Percentiles rank a stretch among this genome's conserved stretches.
Conservation (phyloP, 2,888 invertebrate species). For the Scaptomyza flava region DNA sequence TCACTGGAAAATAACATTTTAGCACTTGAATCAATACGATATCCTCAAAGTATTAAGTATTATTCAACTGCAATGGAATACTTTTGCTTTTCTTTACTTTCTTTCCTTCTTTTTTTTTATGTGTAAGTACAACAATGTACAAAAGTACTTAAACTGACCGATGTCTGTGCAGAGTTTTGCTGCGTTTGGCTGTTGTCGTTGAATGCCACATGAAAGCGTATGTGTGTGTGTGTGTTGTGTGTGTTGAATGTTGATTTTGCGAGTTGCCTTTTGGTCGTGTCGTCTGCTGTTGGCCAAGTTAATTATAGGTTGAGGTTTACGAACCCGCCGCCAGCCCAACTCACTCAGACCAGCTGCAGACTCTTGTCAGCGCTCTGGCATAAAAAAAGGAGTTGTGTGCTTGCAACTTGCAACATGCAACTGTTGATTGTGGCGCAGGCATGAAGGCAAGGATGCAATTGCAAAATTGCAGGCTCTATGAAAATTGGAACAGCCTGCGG, state of each 20-base stretch:
- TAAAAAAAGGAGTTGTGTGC: neutral
- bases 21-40: no score
- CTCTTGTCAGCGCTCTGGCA: slow-evolving; percentile 2
- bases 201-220: neutral
- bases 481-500: slow-evolving; percentile 73
- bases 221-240: slow-evolving; percentile 14
- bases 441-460: slow-evolving; percentile 29
- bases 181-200: slow-evolving; percentile 14
- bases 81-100: slow-evolving; percentile 15
- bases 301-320: slow-evolving; percentile 81
- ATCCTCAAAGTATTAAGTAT: no score
- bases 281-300: slow-evolving; percentile 68
- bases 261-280: slow-evolving; percentile 44
- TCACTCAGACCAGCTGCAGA: slow-evolving; percentile 52
- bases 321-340: slow-evolving; percentile 55
- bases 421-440: slow-evolving; percentile 18
- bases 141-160: slow-evolving; percentile 34
- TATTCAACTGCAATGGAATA: no score
- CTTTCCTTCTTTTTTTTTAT: neutral
- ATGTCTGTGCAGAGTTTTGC: slow-evolving; percentile 32
- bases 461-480: slow-evolving; percentile 58
- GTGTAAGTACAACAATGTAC: neutral
- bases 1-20: no score
- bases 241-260: slow-evolving; percentile 17
- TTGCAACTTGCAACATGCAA: slow-evolving; percentile 1